phyloP scores from a whole-genome alignment of 2,888 invertebrate genomes.

The Agrochola macilenta region DNA sequence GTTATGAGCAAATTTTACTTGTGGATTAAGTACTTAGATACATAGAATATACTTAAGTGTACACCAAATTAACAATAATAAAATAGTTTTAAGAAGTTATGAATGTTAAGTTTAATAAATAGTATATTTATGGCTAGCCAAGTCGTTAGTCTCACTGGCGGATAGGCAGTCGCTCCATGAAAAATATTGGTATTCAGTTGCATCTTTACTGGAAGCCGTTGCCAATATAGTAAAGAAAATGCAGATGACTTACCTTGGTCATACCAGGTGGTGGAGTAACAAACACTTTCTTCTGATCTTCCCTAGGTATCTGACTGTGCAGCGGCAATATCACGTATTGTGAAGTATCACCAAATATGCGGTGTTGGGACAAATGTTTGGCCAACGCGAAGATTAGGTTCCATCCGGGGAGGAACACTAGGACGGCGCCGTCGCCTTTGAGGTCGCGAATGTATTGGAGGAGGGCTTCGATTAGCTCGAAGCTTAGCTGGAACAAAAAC shows the following conservation, averaged over 20 bases:
- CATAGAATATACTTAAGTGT: no score
- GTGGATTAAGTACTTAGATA: no score
- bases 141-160: no score
- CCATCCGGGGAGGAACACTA: conserved; percentile 99
- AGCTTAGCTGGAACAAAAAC: conserved; percentile 91
- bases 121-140: no score
- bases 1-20: no score
- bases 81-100: neutral
- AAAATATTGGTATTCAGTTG: neutral
- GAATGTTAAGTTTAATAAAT: no score
- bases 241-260: conserved; percentile 92
- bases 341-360: conserved; percentile 91
- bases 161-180: no score
- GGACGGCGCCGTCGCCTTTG: conserved; percentile 95
- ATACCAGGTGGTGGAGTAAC: conserved; percentile 95
- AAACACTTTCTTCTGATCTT: conserved; percentile 98
- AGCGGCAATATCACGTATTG: conserved; percentile 96
- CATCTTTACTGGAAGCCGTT: neutral
- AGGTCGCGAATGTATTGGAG: conserved; percentile 91
- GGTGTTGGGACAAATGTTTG: conserved; percentile 94
- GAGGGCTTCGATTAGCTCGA: conserved; percentile 97
- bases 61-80: no score
- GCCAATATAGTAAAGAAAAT: neutral
- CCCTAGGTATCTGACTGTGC: conserved; percentile 99
- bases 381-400: conserved; percentile 98